A percentile compares a stretch with the other conserved stretches of the same genome.
Evolutionary conservation across 2,113 vertebrate species (phyloP).

Genomic region (Pluvialis apricaria): DNA sequence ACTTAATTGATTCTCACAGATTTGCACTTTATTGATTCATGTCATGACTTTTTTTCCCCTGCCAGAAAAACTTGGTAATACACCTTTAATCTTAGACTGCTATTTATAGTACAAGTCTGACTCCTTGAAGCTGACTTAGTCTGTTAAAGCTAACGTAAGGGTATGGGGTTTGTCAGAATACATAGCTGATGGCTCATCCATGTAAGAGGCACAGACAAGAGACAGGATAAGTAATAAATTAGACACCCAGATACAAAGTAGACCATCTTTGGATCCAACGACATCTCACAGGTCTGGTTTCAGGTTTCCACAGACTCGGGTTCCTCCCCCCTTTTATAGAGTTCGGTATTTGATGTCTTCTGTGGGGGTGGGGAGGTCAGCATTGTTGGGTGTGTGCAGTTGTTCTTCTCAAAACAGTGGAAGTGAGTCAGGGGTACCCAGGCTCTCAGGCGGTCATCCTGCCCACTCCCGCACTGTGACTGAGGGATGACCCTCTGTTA

Average conservation of each 20-base stretch:
- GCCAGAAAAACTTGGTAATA: not conserved
- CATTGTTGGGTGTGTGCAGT: no score
- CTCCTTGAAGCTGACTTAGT: not conserved
- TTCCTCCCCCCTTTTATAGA: no score
- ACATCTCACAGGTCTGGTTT: no score
- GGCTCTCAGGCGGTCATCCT: no score
- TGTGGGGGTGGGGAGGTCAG: no score
- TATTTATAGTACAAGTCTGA: not conserved
- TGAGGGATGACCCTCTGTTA: no score
- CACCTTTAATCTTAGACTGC: not conserved
- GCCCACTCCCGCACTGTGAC: no score
- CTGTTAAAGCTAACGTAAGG: not conserved
- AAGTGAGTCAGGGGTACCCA: no score
- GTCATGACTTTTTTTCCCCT: not conserved
- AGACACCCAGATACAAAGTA: not conserved
- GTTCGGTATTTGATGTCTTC: no score
- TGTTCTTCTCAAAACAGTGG: no score
- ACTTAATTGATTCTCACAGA: not conserved
- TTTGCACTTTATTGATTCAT: not conserved
- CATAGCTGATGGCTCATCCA: fast-evolving
- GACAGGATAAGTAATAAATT: not conserved
- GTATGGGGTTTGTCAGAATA: not conserved
- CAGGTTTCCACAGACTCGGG: no score
- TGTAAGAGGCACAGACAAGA: not conserved
- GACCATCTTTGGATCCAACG: no score